Evolutionary conservation across 2,113 vertebrate species (phyloP).

Genomic region (Meriones unguiculatus): DNA sequence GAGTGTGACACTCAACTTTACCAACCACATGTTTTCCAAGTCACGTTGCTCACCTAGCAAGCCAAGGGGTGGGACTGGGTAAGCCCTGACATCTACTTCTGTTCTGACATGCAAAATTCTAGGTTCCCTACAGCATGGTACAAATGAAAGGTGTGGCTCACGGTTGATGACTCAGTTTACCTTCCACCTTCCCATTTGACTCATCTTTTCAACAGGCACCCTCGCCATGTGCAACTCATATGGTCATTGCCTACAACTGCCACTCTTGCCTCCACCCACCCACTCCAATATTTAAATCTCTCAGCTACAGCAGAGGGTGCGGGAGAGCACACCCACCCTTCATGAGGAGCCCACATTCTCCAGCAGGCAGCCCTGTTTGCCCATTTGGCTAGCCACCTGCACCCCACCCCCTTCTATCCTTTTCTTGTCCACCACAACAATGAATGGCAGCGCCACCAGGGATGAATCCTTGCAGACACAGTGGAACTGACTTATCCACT

Average conservation of each 20-base stretch:
- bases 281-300: neutral
- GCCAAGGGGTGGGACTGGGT: neutral
- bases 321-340: constrained; percentile 36
- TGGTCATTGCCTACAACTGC: neutral
- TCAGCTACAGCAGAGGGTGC: constrained; percentile 47
- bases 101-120: neutral
- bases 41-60: neutral
- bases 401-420: neutral
- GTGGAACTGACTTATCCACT: neutral
- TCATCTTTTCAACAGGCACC: neutral
- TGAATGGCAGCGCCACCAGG: neutral
- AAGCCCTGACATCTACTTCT: neutral
- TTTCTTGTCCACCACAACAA: neutral
- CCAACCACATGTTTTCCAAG: neutral
- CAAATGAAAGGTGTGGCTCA: neutral
- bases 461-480: neutral
- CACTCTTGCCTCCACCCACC: neutral
- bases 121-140: neutral
- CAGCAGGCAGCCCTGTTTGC: neutral
- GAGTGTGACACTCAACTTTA: neutral
- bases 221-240: neutral
- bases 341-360: neutral
- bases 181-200: neutral
- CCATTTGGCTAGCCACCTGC: neutral
- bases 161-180: neutral